Conservation (phyloP, 2,113 vertebrate genomes). For the Aythya baeri region DNA sequence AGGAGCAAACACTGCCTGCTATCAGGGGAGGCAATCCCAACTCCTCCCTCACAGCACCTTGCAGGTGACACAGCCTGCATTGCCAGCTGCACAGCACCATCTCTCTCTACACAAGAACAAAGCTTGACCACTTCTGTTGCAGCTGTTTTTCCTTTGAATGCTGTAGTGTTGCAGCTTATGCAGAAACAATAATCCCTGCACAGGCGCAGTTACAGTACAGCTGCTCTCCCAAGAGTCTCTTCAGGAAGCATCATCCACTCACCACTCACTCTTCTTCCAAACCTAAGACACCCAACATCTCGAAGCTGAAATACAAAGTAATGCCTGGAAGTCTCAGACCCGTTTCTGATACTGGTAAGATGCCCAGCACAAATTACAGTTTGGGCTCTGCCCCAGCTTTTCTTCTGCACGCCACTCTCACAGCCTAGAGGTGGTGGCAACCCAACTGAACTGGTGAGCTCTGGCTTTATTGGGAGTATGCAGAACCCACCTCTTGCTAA, state of each 20-base stretch:
- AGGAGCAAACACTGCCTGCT: not conserved
- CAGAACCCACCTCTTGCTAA: not conserved
- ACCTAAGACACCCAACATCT: not conserved
- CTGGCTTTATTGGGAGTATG: not conserved
- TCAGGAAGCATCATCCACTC: not conserved
- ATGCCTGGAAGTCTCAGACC: not conserved
- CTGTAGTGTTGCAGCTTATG: not conserved
- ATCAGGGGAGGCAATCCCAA: not conserved
- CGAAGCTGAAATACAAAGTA: not conserved
- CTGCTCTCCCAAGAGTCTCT: not conserved
- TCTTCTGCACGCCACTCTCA: not conserved
- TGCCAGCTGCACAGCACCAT: rapidly evolving
- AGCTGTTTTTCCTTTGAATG: not conserved
- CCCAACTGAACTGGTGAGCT: not conserved
- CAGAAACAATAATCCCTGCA: not conserved
- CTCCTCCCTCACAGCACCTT: not conserved
- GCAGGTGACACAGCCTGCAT: not conserved
- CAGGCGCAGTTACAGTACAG: not conserved
- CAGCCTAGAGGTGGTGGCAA: not conserved
- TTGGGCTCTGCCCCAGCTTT: not conserved
- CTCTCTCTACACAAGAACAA: not conserved
- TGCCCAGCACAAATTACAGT: not conserved
- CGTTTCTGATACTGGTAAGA: not conserved
- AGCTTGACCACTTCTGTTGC: not conserved
- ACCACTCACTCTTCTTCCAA: not conserved